Evolutionary conservation across 92 coral and sea anemone genomes (phyloP).

Genomic region (Palythoa grandiflora): DNA sequence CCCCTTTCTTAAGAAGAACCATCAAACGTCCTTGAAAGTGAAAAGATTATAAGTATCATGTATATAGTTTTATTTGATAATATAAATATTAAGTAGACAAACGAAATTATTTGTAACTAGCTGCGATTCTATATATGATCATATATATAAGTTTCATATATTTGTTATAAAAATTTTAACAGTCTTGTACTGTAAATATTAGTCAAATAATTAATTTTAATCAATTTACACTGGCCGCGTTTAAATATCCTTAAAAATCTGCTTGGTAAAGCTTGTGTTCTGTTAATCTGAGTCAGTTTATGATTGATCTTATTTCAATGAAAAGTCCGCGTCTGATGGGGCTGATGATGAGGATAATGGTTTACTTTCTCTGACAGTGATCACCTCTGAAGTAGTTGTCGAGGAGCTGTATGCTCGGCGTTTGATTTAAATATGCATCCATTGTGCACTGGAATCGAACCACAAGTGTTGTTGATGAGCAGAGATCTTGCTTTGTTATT

Average conservation of each 20-base stretch:
- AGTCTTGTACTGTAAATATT: slow-evolving; percentile 35
- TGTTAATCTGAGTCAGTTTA: slow-evolving; percentile 34
- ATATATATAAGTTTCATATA: not conserved
- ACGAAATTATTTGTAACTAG: too few relatives aligned
- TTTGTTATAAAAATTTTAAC: slow-evolving; percentile 17
- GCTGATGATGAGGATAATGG: slow-evolving; percentile 36
- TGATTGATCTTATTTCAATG: slow-evolving; percentile 1
- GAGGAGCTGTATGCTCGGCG: slow-evolving; percentile 11
- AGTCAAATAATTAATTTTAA: slow-evolving; percentile 9
- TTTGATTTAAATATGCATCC: slow-evolving; percentile 30
- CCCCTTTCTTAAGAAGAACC: slow-evolving; percentile 37
- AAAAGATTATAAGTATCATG: slow-evolving; percentile 35
- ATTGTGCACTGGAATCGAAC: slow-evolving; percentile 14
- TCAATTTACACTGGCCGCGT: slow-evolving; percentile 8
- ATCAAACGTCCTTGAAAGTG: too few relatives aligned
- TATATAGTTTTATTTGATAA: slow-evolving; percentile 11
- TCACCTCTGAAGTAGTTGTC: slow-evolving; percentile 35
- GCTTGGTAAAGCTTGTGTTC: not conserved
- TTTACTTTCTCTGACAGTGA: slow-evolving; percentile 36
- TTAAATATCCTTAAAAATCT: too few relatives aligned
- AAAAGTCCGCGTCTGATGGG: slow-evolving; percentile 17
- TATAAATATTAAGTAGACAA: slow-evolving; percentile 14
- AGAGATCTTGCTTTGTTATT: not conserved
- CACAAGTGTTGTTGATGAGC: slow-evolving; percentile 8
- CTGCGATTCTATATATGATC: too few relatives aligned